Evolutionary conservation across 2,113 vertebrate species (phyloP).

Genomic region (Xiphophorus maculatus): DNA sequence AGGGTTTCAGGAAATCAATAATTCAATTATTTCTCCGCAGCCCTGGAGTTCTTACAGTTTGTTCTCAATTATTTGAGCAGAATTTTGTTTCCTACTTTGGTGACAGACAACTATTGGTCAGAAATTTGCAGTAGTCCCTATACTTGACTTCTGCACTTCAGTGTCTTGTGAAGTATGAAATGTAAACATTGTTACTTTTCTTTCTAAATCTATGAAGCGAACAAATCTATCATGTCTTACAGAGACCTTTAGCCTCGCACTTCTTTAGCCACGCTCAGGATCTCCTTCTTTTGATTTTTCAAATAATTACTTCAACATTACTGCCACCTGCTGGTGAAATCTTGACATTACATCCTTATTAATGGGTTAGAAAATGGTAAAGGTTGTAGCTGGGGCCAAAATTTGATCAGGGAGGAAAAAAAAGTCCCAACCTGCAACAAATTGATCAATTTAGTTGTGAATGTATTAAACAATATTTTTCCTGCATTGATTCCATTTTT

Average conservation of each 20-base stretch:
- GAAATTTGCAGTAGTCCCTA: not conserved
- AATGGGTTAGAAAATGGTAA: not conserved
- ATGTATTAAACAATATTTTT: slow-evolving; percentile 52
- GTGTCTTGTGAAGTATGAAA: not conserved
- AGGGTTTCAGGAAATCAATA: not conserved
- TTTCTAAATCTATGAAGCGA: not conserved
- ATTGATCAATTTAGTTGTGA: slow-evolving; percentile 57
- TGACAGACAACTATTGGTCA: not conserved
- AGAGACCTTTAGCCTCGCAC: not conserved
- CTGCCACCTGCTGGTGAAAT: not conserved
- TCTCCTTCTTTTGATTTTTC: no score
- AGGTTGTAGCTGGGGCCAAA: not conserved
- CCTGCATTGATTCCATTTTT: slow-evolving; percentile 27
- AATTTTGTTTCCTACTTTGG: not conserved
- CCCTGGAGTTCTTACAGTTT: not conserved
- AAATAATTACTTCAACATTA: not conserved
- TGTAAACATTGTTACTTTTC: not conserved
- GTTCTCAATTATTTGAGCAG: not conserved
- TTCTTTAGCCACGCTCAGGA: not conserved
- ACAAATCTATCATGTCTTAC: not conserved
- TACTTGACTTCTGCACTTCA: not conserved
- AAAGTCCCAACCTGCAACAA: slow-evolving; percentile 31
- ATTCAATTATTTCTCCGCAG: not conserved
- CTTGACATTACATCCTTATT: not conserved
- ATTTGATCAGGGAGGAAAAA: no score